Evolutionary conservation across 2,888 invertebrate species (phyloP), one percentile per base, ranked within the genome.

Genomic region (Erebia aethiops): DNA sequence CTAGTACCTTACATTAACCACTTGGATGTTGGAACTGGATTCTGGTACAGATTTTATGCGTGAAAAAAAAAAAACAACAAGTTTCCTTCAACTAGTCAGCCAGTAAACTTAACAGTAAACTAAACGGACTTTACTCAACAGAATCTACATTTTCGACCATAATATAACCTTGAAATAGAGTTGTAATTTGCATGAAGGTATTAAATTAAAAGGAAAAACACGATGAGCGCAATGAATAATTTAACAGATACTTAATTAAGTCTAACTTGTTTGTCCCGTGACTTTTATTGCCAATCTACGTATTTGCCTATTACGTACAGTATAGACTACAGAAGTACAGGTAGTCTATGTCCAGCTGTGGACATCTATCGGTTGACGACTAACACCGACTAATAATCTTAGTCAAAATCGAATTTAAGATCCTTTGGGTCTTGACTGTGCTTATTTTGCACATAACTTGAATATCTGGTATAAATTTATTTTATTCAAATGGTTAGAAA

Each of bases 181-280:
- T 16, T 14, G 51, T 51, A 13, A 63, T 52, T 51, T n/a, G 26
- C n/a, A 10, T n/a, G 9, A 7, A 14, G 26, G 26, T 9, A 46
- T 10, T 49, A 18, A 54, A 0, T 51, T 11, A 5, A 35, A 51
- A n/a, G 63, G 63, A 63, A 63, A 63, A 63, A 63, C 63, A 51
- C 51, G 51, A 63, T 51, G 51, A 35, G 14, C 35, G 13, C 61
- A 18, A 26, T 63, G 62, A 51, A 63, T 63, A 63, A 63, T 63
- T 63, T 52, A 63, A 51, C 63, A 51, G 51, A 63, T 63, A 63
- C 51, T 63, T 63, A 63, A 63, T 63, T 26, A 63, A n/a, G 51
- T 10, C 1, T 2, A 60, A 60, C 60, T 16, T 16, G 60, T 16
- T 16, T 16, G 60, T 60, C 41, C n/a, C 41, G 58, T n/a, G 58